Percentiles rank a stretch among this genome's conserved stretches.
These are phyloP conservation scores for Fragum sueziense DNA, from an alignment of 2,888 invertebrate genomes.

Conservation along the genomic window DNA sequence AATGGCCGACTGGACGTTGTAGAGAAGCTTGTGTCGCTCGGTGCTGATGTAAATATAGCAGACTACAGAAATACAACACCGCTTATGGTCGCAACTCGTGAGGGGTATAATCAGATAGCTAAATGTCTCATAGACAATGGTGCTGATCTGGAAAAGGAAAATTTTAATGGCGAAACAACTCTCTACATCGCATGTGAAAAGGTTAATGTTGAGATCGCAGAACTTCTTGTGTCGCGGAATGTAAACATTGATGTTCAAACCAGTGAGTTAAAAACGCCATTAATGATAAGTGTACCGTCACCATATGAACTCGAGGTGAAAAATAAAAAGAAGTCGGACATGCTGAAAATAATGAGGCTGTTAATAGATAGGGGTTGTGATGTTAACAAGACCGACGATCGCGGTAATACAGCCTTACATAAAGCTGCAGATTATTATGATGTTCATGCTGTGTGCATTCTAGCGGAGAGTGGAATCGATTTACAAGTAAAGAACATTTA, in stretches of 20 bases:
- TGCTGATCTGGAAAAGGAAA: slow-evolving; percentile 51
- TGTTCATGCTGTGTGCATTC: slow-evolving; percentile 38
- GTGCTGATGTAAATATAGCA: slow-evolving; percentile 43
- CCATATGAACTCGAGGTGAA: slow-evolving; percentile 41
- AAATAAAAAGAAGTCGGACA: slow-evolving; percentile 43
- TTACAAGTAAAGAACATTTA: slow-evolving; percentile 47
- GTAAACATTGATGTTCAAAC: slow-evolving; percentile 47
- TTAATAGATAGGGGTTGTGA: slow-evolving; percentile 54
- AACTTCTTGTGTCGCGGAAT: slow-evolving; percentile 37
- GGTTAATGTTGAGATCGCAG: slow-evolving; percentile 30
- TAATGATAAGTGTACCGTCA: slow-evolving; percentile 60
- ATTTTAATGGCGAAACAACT: slow-evolving; percentile 53
- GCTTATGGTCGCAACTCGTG: slow-evolving; percentile 42
- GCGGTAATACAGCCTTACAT: slow-evolving; percentile 60
- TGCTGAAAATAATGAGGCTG: slow-evolving; percentile 47
- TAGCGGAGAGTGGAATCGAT: slow-evolving; percentile 51
- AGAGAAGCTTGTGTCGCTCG: slow-evolving; percentile 18
- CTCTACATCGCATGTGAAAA: slow-evolving; percentile 58
- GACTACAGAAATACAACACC: slow-evolving; percentile 60
- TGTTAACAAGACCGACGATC: slow-evolving; percentile 41
- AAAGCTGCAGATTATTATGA: slow-evolving; percentile 46
- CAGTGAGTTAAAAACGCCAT: slow-evolving; percentile 42
- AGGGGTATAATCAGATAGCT: slow-evolving; percentile 36
- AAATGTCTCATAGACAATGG: slow-evolving; percentile 55
- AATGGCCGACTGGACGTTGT: slow-evolving; percentile 1